Evolutionary conservation across 2,113 vertebrate genomes (phyloP).

Genomic region (Coptodon rendalli): DNA sequence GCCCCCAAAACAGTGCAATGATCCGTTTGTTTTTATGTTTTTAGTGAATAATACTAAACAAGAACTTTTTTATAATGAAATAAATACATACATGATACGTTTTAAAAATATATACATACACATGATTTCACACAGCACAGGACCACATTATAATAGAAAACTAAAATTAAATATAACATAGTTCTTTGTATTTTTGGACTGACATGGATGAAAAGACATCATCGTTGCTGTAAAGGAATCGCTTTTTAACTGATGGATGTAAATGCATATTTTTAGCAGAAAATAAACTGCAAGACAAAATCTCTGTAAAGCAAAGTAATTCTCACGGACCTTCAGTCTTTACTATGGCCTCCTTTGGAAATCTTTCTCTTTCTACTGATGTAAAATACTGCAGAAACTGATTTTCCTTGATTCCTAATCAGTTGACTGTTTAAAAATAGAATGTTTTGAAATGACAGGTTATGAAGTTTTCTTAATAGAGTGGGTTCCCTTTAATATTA

Average conservation of each 20-base stretch:
- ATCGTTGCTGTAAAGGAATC: not conserved
- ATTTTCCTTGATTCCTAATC: not conserved
- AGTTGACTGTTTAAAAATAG: not conserved
- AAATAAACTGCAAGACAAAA: not conserved
- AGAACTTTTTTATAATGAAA: not conserved
- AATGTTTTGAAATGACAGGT: not conserved
- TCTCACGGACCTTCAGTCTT: not conserved
- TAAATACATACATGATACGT: not conserved
- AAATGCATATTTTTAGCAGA: not conserved
- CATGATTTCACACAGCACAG: not conserved
- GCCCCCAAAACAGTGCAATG: not conserved
- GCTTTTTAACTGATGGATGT: not conserved
- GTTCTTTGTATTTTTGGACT: not conserved
- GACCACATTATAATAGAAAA: not conserved
- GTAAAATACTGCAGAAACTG: not conserved
- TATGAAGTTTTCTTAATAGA: not conserved
- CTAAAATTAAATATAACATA: not conserved
- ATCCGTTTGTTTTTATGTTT: not conserved
- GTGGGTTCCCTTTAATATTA: not conserved
- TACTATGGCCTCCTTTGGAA: not conserved
- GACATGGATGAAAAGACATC: not conserved
- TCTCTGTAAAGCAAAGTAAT: not conserved
- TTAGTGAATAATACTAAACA: constrained; percentile 2
- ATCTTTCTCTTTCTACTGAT: not conserved
- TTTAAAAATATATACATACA: not conserved